phyloP scores from a whole-genome alignment of 2,113 vertebrate species.

The Nyctereutes procyonoides region DNA sequence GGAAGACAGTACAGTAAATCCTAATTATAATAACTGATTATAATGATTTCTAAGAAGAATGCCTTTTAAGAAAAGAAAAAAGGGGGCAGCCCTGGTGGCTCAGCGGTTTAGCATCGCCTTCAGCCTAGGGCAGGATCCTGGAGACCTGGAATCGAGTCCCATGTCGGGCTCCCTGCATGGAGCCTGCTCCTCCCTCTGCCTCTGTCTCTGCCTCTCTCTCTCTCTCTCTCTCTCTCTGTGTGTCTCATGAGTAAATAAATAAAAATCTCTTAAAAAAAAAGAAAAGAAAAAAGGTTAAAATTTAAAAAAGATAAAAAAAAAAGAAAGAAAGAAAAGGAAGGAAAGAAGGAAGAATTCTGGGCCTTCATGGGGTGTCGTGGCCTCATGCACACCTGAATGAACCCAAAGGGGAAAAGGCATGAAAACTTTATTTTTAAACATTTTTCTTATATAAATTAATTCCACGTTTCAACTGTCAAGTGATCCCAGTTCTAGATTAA shows the following conservation, averaged over 20 bases:
- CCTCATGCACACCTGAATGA: not conserved
- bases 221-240: no score
- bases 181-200: no score
- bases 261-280: not conserved
- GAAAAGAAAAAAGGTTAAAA: conserved; percentile 31
- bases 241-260: no score
- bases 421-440: not conserved
- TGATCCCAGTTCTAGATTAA: not conserved
- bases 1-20: conserved; percentile 78
- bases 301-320: conserved; percentile 12
- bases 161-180: no score
- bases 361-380: not conserved
- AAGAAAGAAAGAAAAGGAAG: not conserved
- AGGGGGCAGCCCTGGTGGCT: no score
- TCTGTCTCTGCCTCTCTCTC: no score
- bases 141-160: no score
- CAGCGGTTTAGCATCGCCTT: no score
- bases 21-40: conserved; percentile 66
- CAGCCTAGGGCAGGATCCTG: no score
- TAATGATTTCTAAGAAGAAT: conserved; percentile 68
- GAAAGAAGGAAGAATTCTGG: conserved; percentile 41
- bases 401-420: not conserved
- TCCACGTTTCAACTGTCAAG: not conserved
- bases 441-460: not conserved
- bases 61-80: not conserved